A percentile compares a stretch with the other conserved stretches of the same genome.
phyloP scores from a whole-genome alignment of 2,113 vertebrate species.

The rabbit (Oryctolagus cuniculus) region DNA sequence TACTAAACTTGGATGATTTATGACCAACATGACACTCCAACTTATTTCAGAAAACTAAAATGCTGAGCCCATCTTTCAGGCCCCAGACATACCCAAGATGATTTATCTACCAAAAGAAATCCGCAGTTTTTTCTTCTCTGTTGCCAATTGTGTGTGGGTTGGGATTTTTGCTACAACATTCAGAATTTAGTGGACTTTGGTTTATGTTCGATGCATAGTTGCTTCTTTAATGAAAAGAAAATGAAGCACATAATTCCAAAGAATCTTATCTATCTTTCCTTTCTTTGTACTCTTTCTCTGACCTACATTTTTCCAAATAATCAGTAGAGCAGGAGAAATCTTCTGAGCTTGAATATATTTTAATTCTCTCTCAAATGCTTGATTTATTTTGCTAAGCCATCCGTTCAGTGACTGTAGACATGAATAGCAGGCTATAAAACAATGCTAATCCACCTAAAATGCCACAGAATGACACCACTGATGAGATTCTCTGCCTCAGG shows the following conservation, averaged over 20 bases:
- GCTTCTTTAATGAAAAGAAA: not conserved
- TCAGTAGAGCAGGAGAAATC: not conserved
- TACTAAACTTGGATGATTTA: not conserved
- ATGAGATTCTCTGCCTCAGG: not conserved
- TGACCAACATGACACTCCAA: not conserved
- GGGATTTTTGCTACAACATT: not conserved
- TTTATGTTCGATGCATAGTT: not conserved
- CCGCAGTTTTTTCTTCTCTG: not conserved
- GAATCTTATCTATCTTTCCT: not conserved
- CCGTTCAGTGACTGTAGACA: not conserved
- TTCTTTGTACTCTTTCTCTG: not conserved
- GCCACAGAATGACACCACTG: not conserved
- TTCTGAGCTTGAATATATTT: not conserved
- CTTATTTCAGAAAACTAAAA: not conserved
- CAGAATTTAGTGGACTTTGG: conserved; percentile 3
- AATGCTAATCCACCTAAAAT: not conserved
- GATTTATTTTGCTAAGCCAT: not conserved
- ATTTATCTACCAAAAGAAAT: not conserved
- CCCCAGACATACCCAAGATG: not conserved
- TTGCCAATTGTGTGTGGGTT: not conserved
- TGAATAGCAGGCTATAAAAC: not conserved
- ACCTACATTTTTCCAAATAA: not conserved
- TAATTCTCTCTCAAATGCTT: not conserved
- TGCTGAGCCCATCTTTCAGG: not conserved
- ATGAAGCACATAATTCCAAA: not conserved